These are phyloP conservation scores for Myopa tessellatipennis DNA, from an alignment of 2,888 invertebrate species.

Conservation along the genomic window DNA sequence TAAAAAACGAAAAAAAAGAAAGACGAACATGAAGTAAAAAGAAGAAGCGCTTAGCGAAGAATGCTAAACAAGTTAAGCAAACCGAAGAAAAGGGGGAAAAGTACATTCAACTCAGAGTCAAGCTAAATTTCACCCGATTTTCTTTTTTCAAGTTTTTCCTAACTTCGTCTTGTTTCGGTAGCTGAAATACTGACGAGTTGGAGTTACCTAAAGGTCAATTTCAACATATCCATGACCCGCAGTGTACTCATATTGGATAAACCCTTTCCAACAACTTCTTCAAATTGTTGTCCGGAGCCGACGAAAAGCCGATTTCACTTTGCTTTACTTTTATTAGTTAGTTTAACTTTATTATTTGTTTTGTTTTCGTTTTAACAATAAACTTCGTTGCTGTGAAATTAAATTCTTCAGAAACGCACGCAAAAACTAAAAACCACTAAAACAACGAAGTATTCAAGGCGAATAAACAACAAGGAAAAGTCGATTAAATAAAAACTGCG, in stretches of 20 bases:
- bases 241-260: conserved; percentile 51
- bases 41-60: no score
- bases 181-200: background rate
- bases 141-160: background rate
- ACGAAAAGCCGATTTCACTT: conserved; percentile 12
- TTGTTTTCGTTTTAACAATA: background rate
- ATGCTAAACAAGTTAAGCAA: no score
- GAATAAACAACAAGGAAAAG: no score
- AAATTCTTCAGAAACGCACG: no score
- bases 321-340: background rate
- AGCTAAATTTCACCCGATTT: no score
- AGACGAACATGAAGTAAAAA: no score
- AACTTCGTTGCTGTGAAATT: background rate
- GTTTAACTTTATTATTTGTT: background rate
- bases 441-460: no score
- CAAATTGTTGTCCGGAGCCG: background rate
- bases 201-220: conserved; percentile 62
- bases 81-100: no score
- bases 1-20: no score
- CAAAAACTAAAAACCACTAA: no score
- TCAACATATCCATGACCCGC: conserved; percentile 59
- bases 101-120: no score
- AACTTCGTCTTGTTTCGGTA: background rate
- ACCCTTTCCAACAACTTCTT: conserved; percentile 21
- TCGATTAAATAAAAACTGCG: no score